Evolutionary conservation across 1,140 invertebrate species (phyloP).

Genomic region (Lepeophtheirus salmonis): DNA sequence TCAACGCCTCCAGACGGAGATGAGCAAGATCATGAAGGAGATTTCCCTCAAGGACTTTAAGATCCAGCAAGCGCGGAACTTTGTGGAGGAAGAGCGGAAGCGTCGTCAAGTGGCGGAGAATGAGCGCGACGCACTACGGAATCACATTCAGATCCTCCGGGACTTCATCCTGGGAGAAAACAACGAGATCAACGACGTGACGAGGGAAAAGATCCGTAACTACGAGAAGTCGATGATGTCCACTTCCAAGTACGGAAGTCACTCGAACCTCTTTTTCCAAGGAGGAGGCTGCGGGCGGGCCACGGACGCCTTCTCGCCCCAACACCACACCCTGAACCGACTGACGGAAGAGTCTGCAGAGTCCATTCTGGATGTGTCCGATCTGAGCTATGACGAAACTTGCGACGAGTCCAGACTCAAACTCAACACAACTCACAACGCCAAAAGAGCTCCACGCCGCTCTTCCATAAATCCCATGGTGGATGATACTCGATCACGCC

Average conservation of each 20-base stretch:
- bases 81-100: background rate
- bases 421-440: background rate
- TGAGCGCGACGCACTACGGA: background rate
- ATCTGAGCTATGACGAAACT: slow-evolving; percentile 5
- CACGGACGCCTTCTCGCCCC: background rate
- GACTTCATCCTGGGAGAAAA: slow-evolving; percentile 2
- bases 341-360: background rate
- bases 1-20: background rate
- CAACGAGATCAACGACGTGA: background rate
- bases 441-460: background rate
- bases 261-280: too few species aligned
- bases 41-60: slow-evolving; percentile 8
- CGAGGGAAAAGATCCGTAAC: background rate
- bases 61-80: slow-evolving; percentile 7
- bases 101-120: background rate
- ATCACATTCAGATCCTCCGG: background rate
- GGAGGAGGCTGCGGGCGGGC: too few species aligned
- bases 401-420: background rate
- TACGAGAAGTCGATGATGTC: background rate
- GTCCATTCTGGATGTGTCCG: slow-evolving; percentile 4
- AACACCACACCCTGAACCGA: background rate
- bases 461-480: background rate
- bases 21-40: slow-evolving; percentile 2
- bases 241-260: too few species aligned
- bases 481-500: background rate